These are phyloP conservation scores for Leptoclinus maculatus DNA, from an alignment of 2,797 vertebrate genomes.

Conservation along the genomic window DNA sequence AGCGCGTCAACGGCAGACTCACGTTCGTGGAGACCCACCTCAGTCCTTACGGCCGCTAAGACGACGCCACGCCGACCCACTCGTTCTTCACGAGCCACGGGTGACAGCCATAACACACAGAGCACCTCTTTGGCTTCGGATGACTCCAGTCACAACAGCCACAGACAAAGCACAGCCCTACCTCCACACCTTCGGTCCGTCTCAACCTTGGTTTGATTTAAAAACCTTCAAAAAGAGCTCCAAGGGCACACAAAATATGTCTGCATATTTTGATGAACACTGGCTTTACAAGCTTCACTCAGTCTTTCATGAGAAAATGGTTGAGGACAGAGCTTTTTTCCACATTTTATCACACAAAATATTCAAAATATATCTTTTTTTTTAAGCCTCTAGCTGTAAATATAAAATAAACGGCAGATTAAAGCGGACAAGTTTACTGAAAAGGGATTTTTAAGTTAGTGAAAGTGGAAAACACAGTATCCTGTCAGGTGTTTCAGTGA, in stretches of 20 bases:
- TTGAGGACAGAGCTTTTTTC: neutral
- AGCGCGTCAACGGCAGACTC: slow-evolving; percentile 11
- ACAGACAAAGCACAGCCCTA: slow-evolving; percentile 40
- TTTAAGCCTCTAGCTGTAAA: neutral
- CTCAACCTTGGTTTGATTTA: slow-evolving; percentile 41
- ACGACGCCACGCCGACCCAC: slow-evolving; percentile 26
- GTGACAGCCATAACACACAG: slow-evolving; percentile 64
- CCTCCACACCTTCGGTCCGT: slow-evolving; percentile 22
- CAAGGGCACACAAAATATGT: slow-evolving; percentile 22
- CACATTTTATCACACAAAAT: neutral
- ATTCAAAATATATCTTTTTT: neutral
- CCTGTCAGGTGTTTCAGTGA: slow-evolving; percentile 63
- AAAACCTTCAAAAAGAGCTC: slow-evolving; percentile 15
- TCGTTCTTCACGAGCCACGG: slow-evolving; percentile 41
- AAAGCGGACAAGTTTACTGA: slow-evolving; percentile 1
- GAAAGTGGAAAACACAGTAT: slow-evolving; percentile 32
- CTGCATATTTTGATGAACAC: slow-evolving; percentile 7
- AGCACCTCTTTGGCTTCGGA: slow-evolving; percentile 19
- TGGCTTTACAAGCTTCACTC: neutral
- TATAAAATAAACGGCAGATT: neutral
- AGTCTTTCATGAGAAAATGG: neutral
- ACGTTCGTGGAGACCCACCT: slow-evolving; percentile 16
- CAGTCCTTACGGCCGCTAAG: neutral
- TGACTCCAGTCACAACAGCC: slow-evolving; percentile 70
- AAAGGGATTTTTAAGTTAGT: neutral